These are phyloP conservation scores for Drosophila aldrichi DNA, from an alignment of 2,888 invertebrate genomes.

Conservation along the genomic window DNA sequence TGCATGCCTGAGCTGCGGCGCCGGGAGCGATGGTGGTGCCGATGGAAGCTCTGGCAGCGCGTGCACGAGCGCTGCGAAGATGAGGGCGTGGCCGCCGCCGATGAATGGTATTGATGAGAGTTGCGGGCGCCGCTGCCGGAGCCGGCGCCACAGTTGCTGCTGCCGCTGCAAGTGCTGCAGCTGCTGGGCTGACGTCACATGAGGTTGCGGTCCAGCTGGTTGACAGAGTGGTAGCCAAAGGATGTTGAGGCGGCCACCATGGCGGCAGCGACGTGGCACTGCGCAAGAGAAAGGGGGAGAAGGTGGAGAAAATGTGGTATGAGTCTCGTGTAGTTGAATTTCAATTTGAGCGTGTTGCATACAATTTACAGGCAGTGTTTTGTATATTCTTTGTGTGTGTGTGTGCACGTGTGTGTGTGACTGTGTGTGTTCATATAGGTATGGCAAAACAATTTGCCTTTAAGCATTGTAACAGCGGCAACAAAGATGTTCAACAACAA, in stretches of 20 bases:
- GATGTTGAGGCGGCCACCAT: constrained; percentile 85
- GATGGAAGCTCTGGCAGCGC: constrained; percentile 84
- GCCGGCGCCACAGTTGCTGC: constrained; percentile 83
- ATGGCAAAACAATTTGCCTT: constrained; percentile 60
- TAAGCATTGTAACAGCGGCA: constrained; percentile 58
- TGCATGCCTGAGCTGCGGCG: constrained; percentile 81
- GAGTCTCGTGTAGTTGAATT: constrained; percentile 46
- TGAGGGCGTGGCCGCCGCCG: constrained; percentile 66
- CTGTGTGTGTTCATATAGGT: constrained; percentile 27
- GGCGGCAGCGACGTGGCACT: constrained; percentile 85
- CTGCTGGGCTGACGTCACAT: constrained; percentile 86
- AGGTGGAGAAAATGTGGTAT: constrained; percentile 25
- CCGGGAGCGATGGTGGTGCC: constrained; percentile 83
- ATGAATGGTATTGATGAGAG: constrained; percentile 72
- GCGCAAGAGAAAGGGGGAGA: constrained; percentile 24
- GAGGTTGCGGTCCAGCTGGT: constrained; percentile 85
- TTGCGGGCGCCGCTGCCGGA: constrained; percentile 62
- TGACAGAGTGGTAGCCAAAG: constrained; percentile 85
- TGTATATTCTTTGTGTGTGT: neutral
- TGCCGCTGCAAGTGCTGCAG: constrained; percentile 85
- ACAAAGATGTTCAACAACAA: constrained; percentile 53
- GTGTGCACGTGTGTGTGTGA: constrained; percentile 22
- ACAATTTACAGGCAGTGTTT: constrained; percentile 75
- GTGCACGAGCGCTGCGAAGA: constrained; percentile 81
- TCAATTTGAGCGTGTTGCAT: constrained; percentile 38